A percentile compares a stretch with the other conserved stretches of the same genome.
phyloP scores from a whole-genome alignment of 1,140 invertebrate species.

The Globodera ellingtonae region DNA sequence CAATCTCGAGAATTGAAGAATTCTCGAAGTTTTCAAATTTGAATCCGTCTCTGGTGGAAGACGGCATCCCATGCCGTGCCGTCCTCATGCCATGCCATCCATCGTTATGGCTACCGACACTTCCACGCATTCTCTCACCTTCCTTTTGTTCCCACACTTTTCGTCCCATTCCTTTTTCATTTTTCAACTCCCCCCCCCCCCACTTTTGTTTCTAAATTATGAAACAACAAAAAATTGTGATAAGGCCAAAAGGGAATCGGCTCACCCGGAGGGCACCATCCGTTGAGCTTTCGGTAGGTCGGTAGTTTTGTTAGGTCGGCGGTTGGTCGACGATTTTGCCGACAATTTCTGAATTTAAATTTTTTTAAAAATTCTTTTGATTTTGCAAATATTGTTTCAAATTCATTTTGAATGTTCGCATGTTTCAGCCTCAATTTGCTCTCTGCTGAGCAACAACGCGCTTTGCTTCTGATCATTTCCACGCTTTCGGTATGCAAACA shows the following conservation, averaged over 20 bases:
- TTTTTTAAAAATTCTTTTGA: too few relatives aligned
- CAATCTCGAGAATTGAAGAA: too few relatives aligned
- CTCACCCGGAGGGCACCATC: not conserved
- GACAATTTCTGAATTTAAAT: not conserved
- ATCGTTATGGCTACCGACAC: conserved; percentile 1
- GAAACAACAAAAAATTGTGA: not conserved
- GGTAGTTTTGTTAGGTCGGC: too few relatives aligned
- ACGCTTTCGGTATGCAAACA: not conserved
- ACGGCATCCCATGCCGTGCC: too few relatives aligned
- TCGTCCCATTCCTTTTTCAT: not conserved
- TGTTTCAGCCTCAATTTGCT: conserved; percentile 29
- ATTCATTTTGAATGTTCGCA: not conserved
- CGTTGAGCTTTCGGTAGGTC: not conserved
- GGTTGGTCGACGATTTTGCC: too few relatives aligned
- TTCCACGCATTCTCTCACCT: not conserved
- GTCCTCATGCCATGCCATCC: too few relatives aligned
- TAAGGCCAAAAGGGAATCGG: not conserved
- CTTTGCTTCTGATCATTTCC: conserved; percentile 31
- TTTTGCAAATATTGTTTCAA: too few relatives aligned
- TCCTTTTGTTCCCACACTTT: not conserved
- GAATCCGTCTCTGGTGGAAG: too few relatives aligned
- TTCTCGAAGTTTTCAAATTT: too few relatives aligned
- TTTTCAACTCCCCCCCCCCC: not conserved
- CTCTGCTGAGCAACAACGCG: conserved; percentile 15
- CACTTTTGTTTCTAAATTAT: not conserved